Conservation (phyloP, 2,797 vertebrate species). For the Brotogeris chrysoptera region DNA sequence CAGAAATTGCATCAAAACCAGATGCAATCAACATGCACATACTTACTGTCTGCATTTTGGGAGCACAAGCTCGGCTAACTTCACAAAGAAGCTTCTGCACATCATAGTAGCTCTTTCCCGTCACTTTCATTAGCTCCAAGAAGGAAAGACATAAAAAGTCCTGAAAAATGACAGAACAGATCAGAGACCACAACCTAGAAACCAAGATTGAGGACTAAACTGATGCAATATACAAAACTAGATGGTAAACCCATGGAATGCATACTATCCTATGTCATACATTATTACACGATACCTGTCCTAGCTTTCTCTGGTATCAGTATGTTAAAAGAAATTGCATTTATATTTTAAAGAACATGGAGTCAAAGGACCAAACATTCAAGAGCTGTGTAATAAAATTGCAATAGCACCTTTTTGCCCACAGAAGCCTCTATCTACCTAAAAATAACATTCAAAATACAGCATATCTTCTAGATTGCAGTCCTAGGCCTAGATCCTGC, state of each 20-base stretch:
- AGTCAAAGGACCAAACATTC: not conserved
- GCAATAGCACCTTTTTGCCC: not conserved
- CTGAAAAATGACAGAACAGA: slow-evolving; percentile 56
- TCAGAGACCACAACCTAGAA: not conserved
- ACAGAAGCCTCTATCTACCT: not conserved
- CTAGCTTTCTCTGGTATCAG: not conserved
- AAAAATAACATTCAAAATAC: not conserved
- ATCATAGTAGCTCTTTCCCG: slow-evolving; percentile 74
- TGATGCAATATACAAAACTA: not conserved
- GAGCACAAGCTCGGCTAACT: slow-evolving; percentile 79
- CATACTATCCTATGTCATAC: not conserved
- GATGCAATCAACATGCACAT: not conserved
- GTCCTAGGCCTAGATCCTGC: not conserved
- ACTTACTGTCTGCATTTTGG: slow-evolving; percentile 80
- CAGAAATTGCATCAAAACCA: not conserved
- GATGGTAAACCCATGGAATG: not conserved
- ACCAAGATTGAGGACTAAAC: not conserved
- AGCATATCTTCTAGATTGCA: not conserved
- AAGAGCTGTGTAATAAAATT: not conserved
- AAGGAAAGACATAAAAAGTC: slow-evolving; percentile 80
- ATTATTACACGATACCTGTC: not conserved
- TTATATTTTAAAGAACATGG: not conserved
- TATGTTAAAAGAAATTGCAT: not conserved
- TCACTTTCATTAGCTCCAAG: slow-evolving; percentile 81
- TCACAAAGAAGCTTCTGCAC: slow-evolving; percentile 73